A percentile compares a stretch with the other conserved stretches of the same genome.
These are phyloP conservation scores for Bradypodion ventrale DNA, from an alignment of 2,797 vertebrate species.

Conservation along the genomic window DNA sequence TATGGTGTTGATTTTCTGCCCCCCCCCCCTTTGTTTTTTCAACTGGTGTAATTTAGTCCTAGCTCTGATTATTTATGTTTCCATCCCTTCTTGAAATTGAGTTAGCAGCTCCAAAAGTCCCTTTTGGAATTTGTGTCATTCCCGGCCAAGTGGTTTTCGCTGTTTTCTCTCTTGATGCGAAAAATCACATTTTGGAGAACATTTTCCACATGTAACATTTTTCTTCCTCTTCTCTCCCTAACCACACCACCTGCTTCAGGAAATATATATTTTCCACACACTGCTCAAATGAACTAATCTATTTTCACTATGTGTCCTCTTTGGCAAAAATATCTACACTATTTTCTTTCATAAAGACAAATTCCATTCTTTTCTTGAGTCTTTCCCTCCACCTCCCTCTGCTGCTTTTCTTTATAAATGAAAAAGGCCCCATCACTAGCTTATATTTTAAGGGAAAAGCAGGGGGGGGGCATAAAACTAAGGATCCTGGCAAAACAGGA, in stretches of 20 bases:
- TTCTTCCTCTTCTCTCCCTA: constrained; percentile 76
- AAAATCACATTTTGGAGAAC: constrained; percentile 79
- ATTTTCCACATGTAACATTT: constrained; percentile 73
- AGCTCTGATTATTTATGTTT: constrained; percentile 53
- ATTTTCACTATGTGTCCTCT: constrained; percentile 81
- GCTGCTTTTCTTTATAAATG: constrained; percentile 63
- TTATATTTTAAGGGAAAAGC: constrained; percentile 32
- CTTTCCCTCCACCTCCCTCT: constrained; percentile 47
- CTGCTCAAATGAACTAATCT: constrained; percentile 81
- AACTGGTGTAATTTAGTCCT: constrained; percentile 51
- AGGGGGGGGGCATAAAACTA: constrained; percentile 12
- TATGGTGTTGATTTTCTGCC: constrained; percentile 40
- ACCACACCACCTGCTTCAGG: constrained; percentile 76
- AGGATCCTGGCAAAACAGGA: constrained; percentile 29
- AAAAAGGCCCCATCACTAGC: constrained; percentile 62
- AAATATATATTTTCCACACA: constrained; percentile 80
- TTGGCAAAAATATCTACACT: constrained; percentile 79
- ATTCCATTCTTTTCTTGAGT: constrained; percentile 69
- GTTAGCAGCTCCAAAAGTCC: background rate
- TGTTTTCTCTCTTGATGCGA: constrained; percentile 72
- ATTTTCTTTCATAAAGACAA: constrained; percentile 81
- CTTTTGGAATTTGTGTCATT: constrained; percentile 64
- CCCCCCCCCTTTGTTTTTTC: constrained; percentile 27
- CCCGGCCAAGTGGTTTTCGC: constrained; percentile 61
- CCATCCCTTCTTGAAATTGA: background rate